Base-by-base conservation (phyloP, 2,797 vertebrate genomes). In the Chelon labrosus region DNA sequence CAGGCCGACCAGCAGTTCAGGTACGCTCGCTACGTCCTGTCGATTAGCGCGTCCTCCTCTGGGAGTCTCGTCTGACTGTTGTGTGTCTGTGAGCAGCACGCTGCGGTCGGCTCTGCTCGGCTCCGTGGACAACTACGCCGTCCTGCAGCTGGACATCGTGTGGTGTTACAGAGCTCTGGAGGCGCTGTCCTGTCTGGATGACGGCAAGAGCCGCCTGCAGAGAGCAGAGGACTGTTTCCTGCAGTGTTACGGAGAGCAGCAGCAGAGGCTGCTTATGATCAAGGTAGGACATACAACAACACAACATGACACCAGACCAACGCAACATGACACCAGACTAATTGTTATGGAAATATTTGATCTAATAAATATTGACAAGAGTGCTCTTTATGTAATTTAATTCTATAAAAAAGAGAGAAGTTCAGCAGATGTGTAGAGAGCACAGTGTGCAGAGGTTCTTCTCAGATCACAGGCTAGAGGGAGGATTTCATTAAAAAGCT, bases 81-180 rank as follows among this genome's bases (percentile, higher is more conserved):
- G 44, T n/a, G 44, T 47, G 44, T 19, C 16, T 19, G 3, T 70
- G 89, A 57, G 1, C 70, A 99, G 98, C 19, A 90, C 95, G 76
- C 98, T 97, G 2, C 91, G 92, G 84, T 93, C 92, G 0, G 89
- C 94, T 0, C 93, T 99, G 75, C 93, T 99, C 75, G 78, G 87
- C 51, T 96, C 92, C 0, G 98, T 99, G 47, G 98, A 99, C 54
- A 99, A 99, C 87, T 97, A 94, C 0, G 97, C 96, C 0, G 98
- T 99, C 0, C 95, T 99, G 65, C 98, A 99, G 93, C 93, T 99
- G 93, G 98, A 99, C 71, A 94, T 97, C 0, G 97, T 98, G 70
- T 99, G 98, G 98, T 98, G 97, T 46, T 98, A 97, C 85, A 94
- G 93, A 31, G 94, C 93, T 1, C 83, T 98, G 89, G 95, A 95